Evolutionary conservation across 2,888 invertebrate species (phyloP), one percentile per base, ranked within the genome.

Genomic region (Aromia moschata): DNA sequence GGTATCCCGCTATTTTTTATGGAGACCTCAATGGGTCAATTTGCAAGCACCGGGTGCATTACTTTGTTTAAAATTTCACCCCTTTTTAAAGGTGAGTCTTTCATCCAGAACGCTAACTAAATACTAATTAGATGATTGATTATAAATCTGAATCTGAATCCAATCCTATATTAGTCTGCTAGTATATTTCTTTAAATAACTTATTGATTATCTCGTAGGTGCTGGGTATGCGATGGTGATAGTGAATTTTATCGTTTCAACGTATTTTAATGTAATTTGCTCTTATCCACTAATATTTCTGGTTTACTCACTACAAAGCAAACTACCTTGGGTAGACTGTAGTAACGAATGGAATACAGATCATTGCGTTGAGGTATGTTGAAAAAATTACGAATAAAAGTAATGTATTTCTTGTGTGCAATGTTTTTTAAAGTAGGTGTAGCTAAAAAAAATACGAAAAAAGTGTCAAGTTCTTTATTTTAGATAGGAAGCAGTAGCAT

Each of bases 1-100:
- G 95, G 94, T 1, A 89, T 94, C 57, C 95, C 95, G 0, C 83
- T 95, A 62, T 94, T 94, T 75, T 93, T 94, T 75, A 83, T 96
- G 85, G 95, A 96, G 81, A 89, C 93, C 0, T 86, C 90, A 1
- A 83, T 95, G 70, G 95, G 95, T 12, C 95, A 96, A 77, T 93
- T 93, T 80, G 86, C 91, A 18, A 89, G 90, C 70, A 88, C 90
- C 31, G 93, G 94, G 67, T 92, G 92, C 69, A 87, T 93, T 65
- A 89, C 90, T 14, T 85, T 93, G 65, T 94, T 93, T 82, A 89
- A 88, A 68, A 87, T 92, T 71, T 87, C 87, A 53, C 94, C 95
- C 0, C 80, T 95, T 38, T 90, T 95, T 75, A 95, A 94, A 88
- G 95, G 94, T 92, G 60, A 56, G 31, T 41, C 3, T 25, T n/a